Conservation (phyloP, 2,888 invertebrate genomes). For the Agriotes lineatus region DNA sequence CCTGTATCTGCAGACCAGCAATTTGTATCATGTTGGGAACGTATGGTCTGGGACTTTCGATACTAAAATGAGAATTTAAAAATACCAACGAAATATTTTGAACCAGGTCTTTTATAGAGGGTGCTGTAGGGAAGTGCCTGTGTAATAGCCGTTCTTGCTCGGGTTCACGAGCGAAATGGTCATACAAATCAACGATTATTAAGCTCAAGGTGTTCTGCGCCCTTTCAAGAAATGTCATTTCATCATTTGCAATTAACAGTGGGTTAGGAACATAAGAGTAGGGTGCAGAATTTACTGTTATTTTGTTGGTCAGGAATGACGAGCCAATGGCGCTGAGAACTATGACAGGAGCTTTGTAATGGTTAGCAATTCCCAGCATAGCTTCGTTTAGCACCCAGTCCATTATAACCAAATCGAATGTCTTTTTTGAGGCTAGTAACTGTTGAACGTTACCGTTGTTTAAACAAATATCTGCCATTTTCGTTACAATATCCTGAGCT, state of each 20-base stretch:
- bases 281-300: conserved; percentile 57
- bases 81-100: conserved; percentile 51
- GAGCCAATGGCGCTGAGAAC: conserved; percentile 55
- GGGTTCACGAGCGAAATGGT: not conserved
- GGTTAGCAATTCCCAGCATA: conserved; percentile 57
- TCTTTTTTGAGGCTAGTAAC: conserved; percentile 42
- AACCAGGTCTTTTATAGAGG: conserved; percentile 45
- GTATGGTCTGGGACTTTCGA: conserved; percentile 67
- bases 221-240: conserved; percentile 54
- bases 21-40: conserved; percentile 71
- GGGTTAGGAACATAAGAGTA: conserved; percentile 59
- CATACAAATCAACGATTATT: not conserved
- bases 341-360: conserved; percentile 59
- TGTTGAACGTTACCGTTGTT: conserved; percentile 28
- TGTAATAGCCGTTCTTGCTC: conserved; percentile 25
- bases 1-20: conserved; percentile 68
- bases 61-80: conserved; percentile 66
- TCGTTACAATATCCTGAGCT: not conserved
- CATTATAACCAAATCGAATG: conserved; percentile 56
- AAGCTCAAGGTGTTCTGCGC: not conserved
- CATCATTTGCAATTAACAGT: conserved; percentile 44
- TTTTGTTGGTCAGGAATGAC: conserved; percentile 49
- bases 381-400: conserved; percentile 59
- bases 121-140: conserved; percentile 48
- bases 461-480: conserved; percentile 7